A percentile compares a stretch with the other conserved stretches of the same genome.
These are phyloP conservation scores for Tinamus major DNA, from an alignment of 2,797 vertebrate species.

Conservation along the genomic window DNA sequence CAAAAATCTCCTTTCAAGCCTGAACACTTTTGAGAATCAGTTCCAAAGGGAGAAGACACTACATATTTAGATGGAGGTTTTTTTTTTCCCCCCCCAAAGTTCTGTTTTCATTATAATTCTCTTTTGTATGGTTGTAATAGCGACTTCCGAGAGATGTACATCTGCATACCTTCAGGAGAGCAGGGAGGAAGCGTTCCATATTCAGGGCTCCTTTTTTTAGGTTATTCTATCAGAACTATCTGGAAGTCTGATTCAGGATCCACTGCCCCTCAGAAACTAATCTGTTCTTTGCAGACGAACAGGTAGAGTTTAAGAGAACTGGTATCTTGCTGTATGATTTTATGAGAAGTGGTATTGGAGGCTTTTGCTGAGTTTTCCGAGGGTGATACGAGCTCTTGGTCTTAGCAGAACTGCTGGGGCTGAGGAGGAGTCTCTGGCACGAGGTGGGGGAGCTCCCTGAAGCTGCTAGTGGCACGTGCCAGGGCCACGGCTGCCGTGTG, in stretches of 20 bases:
- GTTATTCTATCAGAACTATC: background rate
- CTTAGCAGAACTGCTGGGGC: background rate
- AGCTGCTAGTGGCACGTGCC: background rate
- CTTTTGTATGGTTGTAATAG: background rate
- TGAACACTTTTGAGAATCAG: background rate
- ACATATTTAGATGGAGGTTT: background rate
- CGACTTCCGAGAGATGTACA: background rate
- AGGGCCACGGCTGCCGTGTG: background rate
- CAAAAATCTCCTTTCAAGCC: background rate
- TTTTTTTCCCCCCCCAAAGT: background rate
- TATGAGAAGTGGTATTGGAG: background rate
- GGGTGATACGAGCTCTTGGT: background rate
- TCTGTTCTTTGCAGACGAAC: background rate
- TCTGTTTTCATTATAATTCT: background rate
- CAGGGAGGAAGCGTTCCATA: background rate
- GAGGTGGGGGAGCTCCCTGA: fast-evolving
- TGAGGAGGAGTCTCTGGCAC: background rate
- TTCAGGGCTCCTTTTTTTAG: background rate
- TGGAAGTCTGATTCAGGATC: background rate
- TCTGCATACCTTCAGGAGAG: background rate
- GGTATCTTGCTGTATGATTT: background rate
- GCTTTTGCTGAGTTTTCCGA: background rate
- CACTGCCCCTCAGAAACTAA: background rate
- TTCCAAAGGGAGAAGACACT: background rate
- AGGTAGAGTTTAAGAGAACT: background rate